Percentiles rank a stretch among this genome's conserved stretches.
phyloP scores from a whole-genome alignment of 2,113 vertebrate genomes.

The Leucoraja erinaceus region DNA sequence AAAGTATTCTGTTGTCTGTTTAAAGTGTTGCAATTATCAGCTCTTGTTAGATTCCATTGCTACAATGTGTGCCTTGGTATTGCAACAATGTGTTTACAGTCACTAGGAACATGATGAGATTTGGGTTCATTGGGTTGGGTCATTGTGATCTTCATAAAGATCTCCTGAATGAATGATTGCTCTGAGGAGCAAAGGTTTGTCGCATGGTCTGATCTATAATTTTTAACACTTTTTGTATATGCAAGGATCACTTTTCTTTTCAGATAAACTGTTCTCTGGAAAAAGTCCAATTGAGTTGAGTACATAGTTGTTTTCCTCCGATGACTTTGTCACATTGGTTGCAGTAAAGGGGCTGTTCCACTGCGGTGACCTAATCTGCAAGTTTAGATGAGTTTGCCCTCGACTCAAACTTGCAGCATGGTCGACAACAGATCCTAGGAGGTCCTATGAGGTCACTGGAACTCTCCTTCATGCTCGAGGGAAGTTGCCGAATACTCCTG shows the following conservation, averaged over 20 bases:
- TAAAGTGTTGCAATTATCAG: not conserved
- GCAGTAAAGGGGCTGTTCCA: not conserved
- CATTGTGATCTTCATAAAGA: not conserved
- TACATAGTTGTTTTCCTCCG: not conserved
- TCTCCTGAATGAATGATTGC: not conserved
- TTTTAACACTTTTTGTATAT: not conserved
- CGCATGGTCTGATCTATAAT: not conserved
- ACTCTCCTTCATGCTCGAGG: no score
- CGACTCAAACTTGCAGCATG: no score
- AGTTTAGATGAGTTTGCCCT: no score
- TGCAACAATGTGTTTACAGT: not conserved
- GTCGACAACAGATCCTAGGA: no score
- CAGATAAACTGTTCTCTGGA: constrained; percentile 13
- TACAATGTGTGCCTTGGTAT: not conserved
- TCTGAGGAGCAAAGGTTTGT: not conserved
- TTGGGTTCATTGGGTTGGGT: not conserved
- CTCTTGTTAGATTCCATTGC: not conserved
- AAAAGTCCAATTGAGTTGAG: not conserved
- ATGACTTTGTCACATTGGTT: not conserved
- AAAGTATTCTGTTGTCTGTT: not conserved
- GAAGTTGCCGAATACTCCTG: no score
- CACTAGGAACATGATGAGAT: not conserved
- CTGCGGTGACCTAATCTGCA: no score
- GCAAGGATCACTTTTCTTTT: not conserved
- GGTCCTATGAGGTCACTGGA: no score